These are phyloP conservation scores for Phalacrocorax brasilianus DNA, from an alignment of 2,113 vertebrate genomes.

Conservation along the genomic window DNA sequence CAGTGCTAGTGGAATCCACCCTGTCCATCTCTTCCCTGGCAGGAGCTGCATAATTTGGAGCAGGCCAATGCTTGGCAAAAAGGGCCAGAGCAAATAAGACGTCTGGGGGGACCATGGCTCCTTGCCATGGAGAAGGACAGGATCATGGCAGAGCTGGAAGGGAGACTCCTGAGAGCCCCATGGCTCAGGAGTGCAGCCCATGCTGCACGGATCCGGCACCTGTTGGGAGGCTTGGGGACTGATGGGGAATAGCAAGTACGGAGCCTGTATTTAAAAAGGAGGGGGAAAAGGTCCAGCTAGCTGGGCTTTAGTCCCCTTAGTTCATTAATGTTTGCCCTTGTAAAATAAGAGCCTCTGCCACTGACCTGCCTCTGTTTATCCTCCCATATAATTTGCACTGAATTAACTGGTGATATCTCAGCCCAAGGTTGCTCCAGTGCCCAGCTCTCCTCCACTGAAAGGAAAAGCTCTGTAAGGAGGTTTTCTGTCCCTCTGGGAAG, in stretches of 20 bases:
- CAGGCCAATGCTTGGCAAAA: fast-evolving
- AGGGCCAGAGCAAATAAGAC: background rate
- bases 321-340: background rate
- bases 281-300: background rate
- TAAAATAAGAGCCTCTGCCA: background rate
- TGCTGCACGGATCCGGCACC: fast-evolving
- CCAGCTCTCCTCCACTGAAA: background rate
- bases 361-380: background rate
- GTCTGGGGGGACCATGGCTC: too few relatives aligned
- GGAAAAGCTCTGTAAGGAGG: background rate
- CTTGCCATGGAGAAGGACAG: background rate
- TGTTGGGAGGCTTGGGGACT: fast-evolving
- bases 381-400: background rate
- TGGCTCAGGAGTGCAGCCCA: background rate
- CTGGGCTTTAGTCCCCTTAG: background rate
- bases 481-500: background rate
- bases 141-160: fast-evolving
- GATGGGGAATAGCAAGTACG: fast-evolving
- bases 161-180: background rate
- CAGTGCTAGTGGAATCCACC: fast-evolving
- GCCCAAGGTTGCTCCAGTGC: background rate
- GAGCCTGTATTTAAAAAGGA: background rate
- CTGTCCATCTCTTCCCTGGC: fast-evolving
- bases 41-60: background rate
- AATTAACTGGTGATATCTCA: background rate